Conservation (phyloP, 2,113 vertebrate genomes). For the Passer montanus region DNA sequence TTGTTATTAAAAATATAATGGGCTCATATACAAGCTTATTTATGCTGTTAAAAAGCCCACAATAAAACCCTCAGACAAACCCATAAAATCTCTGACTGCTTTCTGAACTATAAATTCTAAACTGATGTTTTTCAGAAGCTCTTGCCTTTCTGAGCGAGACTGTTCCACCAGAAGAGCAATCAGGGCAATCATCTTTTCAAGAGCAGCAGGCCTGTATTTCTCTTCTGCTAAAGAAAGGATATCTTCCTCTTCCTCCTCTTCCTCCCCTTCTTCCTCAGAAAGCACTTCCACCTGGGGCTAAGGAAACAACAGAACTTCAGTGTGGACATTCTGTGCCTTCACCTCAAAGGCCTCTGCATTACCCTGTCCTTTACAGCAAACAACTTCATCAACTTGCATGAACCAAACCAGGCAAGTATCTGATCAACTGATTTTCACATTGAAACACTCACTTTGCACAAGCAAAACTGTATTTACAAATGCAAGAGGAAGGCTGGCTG, state of each 20-base stretch:
- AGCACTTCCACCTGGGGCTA: conserved; percentile 98
- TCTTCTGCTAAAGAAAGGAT: conserved; percentile 97
- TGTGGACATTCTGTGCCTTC: background rate
- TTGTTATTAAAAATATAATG: background rate
- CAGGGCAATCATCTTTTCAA: conserved; percentile 99
- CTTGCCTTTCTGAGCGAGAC: conserved; percentile 95
- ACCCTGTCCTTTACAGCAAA: background rate
- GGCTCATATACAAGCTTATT: background rate
- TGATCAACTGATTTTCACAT: background rate
- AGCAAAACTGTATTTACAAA: background rate
- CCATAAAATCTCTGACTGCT: background rate
- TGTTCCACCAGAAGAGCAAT: conserved; percentile 98
- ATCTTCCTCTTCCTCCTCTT: conserved; percentile 98
- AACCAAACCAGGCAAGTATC: background rate
- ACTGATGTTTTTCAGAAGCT: conserved; percentile 30
- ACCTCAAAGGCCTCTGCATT: background rate
- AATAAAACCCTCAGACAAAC: background rate
- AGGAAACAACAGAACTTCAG: background rate
- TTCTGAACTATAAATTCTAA: background rate
- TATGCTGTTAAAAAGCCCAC: background rate
- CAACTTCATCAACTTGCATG: background rate
- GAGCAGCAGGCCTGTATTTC: conserved; percentile 97
- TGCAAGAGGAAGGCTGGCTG: background rate
- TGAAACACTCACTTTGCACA: background rate
- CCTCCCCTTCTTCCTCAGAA: conserved; percentile 98